A percentile compares a stretch with the other conserved stretches of the same genome.
Conservation (phyloP, 1,140 invertebrate species). For the Drosophila santomea region DNA sequence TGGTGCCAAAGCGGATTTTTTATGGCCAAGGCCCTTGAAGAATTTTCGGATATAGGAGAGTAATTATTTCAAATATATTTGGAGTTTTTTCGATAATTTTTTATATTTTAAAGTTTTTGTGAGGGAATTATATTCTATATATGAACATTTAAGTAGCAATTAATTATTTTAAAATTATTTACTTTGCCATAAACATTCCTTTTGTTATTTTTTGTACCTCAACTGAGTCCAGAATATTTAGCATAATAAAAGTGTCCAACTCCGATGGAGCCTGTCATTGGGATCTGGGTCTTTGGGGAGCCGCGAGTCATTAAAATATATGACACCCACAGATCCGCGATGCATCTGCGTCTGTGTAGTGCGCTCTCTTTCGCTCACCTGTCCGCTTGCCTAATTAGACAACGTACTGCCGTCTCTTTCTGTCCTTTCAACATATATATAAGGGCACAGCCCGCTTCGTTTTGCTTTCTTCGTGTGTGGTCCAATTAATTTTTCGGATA, state of each 20-base stretch:
- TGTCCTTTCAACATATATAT: not conserved
- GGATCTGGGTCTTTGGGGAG: conserved; percentile 34
- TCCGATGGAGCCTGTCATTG: conserved; percentile 24
- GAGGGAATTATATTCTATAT: too few species aligned
- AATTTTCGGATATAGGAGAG: not conserved
- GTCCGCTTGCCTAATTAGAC: conserved; percentile 56
- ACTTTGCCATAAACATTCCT: too few species aligned
- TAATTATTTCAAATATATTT: too few species aligned
- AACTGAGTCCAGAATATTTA: not conserved
- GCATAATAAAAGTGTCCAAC: not conserved
- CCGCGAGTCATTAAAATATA: conserved; percentile 74
- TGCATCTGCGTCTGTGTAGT: conserved; percentile 30
- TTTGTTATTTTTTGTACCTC: not conserved
- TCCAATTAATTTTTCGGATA: conserved; percentile 81
- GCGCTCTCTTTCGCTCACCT: conserved; percentile 45
- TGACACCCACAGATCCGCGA: conserved; percentile 71
- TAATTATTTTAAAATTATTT: too few species aligned
- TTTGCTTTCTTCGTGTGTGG: conserved; percentile 67
- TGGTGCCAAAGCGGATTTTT: not conserved
- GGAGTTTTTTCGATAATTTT: too few species aligned
- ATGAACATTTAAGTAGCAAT: too few species aligned
- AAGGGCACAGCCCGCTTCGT: conserved; percentile 18
- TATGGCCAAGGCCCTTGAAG: not conserved
- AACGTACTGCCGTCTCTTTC: conserved; percentile 23
- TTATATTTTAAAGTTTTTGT: too few species aligned